Percentiles rank a stretch among this genome's conserved stretches.
These are phyloP conservation scores for Staurois parvus DNA, from an alignment of 2,797 vertebrate genomes.

Conservation along the genomic window DNA sequence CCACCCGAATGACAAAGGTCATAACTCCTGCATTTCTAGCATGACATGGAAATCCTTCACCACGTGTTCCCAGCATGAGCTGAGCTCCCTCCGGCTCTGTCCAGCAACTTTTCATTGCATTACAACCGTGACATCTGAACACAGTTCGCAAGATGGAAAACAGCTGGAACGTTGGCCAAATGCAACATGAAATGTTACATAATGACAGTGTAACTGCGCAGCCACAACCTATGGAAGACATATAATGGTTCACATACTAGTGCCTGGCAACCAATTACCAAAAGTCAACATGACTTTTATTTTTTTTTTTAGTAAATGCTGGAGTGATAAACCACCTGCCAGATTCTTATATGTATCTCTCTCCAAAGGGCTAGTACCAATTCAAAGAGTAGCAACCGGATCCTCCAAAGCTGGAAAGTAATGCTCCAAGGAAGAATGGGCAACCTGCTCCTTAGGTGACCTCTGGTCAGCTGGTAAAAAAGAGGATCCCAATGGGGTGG, in stretches of 20 bases:
- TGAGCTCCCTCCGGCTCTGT: neutral
- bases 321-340: too few species aligned
- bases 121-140: conserved; percentile 51
- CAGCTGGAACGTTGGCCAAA: conserved; percentile 8
- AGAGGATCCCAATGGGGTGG: too few species aligned
- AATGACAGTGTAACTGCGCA: neutral
- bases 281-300: too few species aligned
- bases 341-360: too few species aligned
- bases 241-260: neutral
- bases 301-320: too few species aligned
- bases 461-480: too few species aligned
- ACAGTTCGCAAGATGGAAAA: conserved; percentile 26
- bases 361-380: too few species aligned
- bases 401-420: too few species aligned
- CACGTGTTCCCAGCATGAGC: conserved; percentile 37
- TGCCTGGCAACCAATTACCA: neutral
- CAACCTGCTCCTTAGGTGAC: too few species aligned
- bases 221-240: neutral
- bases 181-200: conserved; percentile 38
- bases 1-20: neutral
- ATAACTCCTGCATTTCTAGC: conserved; percentile 18
- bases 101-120: conserved; percentile 27
- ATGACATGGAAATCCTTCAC: conserved; percentile 28
- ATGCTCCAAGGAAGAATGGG: too few species aligned
- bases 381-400: too few species aligned